Percentiles rank a stretch among this genome's conserved stretches.
Conservation (phyloP, 1,140 invertebrate species). For the Caerostris darwini region DNA sequence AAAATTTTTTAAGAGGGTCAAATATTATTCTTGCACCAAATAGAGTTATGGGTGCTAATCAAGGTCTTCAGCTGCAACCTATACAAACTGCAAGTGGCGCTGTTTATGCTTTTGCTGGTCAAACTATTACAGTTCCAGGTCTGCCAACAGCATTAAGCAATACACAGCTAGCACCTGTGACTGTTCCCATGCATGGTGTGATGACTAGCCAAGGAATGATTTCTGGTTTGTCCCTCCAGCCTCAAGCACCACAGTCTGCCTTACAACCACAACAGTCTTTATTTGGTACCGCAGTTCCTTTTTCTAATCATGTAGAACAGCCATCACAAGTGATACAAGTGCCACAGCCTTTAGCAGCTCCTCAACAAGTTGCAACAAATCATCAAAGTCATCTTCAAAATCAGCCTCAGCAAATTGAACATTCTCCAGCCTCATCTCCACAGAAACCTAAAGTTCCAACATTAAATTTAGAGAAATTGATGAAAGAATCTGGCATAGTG, state of each 20-base stretch:
- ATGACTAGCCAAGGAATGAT: conserved; percentile 76
- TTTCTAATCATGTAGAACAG: conserved; percentile 72
- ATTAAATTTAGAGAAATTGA: conserved; percentile 80
- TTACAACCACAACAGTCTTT: conserved; percentile 74
- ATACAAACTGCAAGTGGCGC: conserved; percentile 84
- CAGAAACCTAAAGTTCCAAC: conserved; percentile 68
- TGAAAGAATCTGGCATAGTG: conserved; percentile 80
- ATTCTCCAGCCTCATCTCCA: conserved; percentile 59
- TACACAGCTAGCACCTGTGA: conserved; percentile 65
- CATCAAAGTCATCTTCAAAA: conserved; percentile 17
- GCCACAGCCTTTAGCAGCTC: conserved; percentile 69
- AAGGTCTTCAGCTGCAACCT: conserved; percentile 82
- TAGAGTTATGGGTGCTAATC: conserved; percentile 76
- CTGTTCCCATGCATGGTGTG: conserved; percentile 68
- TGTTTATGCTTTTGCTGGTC: conserved; percentile 81
- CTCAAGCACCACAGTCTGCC: conserved; percentile 75
- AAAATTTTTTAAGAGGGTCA: conserved; percentile 59
- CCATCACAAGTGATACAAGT: conserved; percentile 71
- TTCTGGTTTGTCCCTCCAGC: conserved; percentile 72
- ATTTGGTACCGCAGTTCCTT: conserved; percentile 76
- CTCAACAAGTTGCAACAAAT: conserved; percentile 54
- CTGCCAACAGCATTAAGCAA: conserved; percentile 56
- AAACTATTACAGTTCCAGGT: conserved; percentile 74
- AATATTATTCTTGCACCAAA: conserved; percentile 76
- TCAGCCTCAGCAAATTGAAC: conserved; percentile 47